Conservation (phyloP, 2,797 vertebrate genomes). For the Balearica regulorum region DNA sequence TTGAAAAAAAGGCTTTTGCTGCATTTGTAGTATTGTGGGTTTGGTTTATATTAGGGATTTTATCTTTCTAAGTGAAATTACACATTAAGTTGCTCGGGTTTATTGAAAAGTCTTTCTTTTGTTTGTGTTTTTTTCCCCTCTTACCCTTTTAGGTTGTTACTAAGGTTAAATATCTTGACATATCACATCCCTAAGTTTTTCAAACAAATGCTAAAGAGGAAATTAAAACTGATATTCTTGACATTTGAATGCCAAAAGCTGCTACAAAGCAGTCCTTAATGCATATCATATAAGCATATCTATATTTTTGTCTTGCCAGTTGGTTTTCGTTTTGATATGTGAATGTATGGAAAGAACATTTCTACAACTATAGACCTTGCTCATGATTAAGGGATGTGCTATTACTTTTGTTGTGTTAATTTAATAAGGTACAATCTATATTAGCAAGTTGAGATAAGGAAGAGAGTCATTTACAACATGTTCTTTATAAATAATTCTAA, state of each 20-base stretch:
- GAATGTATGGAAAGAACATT: not conserved
- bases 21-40: not conserved
- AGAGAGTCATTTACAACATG: not conserved
- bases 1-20: not conserved
- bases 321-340: not conserved
- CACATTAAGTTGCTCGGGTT: not conserved
- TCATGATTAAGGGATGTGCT: not conserved
- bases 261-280: not conserved
- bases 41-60: not conserved
- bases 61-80: not conserved
- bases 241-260: not conserved
- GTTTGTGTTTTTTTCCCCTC: rapidly evolving
- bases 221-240: not conserved
- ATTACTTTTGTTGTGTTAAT: not conserved
- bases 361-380: not conserved
- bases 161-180: not conserved
- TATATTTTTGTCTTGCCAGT: not conserved
- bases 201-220: not conserved
- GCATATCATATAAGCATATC: not conserved
- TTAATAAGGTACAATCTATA: not conserved
- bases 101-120: not conserved
- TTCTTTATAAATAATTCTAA: not conserved
- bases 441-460: not conserved
- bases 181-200: not conserved
- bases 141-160: not conserved